Conservation (phyloP, 2,888 invertebrate species). For the Clunio marinus region DNA sequence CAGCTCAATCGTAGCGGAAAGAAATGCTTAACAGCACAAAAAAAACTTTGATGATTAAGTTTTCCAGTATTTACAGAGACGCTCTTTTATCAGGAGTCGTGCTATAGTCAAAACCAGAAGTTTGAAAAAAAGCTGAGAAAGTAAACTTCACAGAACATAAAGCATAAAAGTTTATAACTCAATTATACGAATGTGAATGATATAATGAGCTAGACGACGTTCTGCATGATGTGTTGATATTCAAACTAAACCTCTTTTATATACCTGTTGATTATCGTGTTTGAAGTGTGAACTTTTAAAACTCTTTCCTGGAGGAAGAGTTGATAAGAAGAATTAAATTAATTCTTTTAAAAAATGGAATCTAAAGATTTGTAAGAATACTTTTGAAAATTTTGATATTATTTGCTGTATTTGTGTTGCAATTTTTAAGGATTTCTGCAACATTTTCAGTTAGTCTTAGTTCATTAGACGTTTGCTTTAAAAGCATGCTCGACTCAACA, state of each 20-base stretch:
- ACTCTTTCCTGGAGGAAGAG: constrained; percentile 4
- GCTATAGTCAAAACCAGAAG: not conserved
- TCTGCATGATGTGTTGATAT: not conserved
- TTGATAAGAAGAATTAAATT: too few species aligned
- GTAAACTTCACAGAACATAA: constrained; percentile 25
- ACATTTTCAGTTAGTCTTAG: too few species aligned
- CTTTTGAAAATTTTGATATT: too few species aligned
- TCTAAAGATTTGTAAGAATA: too few species aligned
- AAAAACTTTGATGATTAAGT: constrained; percentile 15
- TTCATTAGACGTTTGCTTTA: too few species aligned
- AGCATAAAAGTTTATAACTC: constrained; percentile 35
- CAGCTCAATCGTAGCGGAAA: constrained; percentile 2
- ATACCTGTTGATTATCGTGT: constrained; percentile 35
- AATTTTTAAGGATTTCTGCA: too few species aligned
- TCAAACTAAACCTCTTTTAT: not conserved
- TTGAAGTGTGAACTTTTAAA: too few species aligned
- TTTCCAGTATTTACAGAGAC: not conserved
- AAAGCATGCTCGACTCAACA: too few species aligned
- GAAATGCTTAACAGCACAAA: not conserved
- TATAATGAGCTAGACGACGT: constrained; percentile 4
- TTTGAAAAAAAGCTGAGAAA: too few species aligned
- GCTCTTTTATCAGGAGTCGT: too few species aligned
- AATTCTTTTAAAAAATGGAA: too few species aligned
- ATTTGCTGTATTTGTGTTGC: too few species aligned
- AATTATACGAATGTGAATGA: not conserved